phyloP scores from a whole-genome alignment of 2,888 invertebrate species.

The Microplitis manilae region DNA sequence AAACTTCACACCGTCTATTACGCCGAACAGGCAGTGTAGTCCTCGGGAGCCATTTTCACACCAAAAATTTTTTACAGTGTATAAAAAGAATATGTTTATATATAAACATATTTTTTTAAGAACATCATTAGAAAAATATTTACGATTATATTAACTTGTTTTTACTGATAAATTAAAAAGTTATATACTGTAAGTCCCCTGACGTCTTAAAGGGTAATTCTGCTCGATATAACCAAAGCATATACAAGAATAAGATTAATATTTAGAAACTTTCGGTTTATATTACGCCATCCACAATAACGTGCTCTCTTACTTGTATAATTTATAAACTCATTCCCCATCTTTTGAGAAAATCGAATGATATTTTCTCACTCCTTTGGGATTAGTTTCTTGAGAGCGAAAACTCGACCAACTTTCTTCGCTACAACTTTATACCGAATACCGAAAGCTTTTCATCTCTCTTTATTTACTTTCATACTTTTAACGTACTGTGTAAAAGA shows the following conservation, averaged over 20 bases:
- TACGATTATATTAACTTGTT: no score
- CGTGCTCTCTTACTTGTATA: background rate
- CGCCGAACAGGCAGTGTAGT: no score
- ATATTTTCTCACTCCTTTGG: constrained; percentile 25
- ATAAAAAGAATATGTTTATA: no score
- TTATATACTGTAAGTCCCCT: background rate
- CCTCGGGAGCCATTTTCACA: no score
- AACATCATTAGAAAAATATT: no score
- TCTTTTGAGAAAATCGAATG: constrained; percentile 24
- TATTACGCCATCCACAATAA: background rate
- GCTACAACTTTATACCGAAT: background rate
- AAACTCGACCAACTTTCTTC: constrained; percentile 15
- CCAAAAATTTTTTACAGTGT: no score
- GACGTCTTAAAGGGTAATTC: background rate
- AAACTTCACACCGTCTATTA: no score
- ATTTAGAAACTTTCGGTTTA: constrained; percentile 18
- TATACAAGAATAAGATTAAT: constrained; percentile 7
- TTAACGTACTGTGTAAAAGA: no score
- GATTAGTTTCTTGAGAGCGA: constrained; percentile 17
- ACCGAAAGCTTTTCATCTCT: background rate
- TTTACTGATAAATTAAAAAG: no score
- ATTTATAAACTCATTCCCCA: background rate
- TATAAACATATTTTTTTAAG: no score
- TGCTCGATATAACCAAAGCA: background rate
- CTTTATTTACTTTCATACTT: background rate